These are phyloP conservation scores for Melipona quadrifasciata DNA, from an alignment of 1,140 invertebrate species.

Conservation along the genomic window DNA sequence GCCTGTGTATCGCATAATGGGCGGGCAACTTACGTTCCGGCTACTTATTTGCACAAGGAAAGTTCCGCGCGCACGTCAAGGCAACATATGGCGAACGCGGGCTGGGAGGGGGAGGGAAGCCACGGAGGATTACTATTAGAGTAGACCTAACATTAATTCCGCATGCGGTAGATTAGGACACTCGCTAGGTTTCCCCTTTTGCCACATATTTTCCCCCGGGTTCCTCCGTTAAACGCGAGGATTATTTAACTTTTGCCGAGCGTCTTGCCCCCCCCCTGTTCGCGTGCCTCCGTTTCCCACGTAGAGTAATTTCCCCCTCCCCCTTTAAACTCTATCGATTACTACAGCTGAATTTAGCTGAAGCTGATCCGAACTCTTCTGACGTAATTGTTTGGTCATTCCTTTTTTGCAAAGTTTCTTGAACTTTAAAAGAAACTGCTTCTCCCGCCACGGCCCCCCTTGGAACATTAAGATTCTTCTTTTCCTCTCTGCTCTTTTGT, in stretches of 20 bases:
- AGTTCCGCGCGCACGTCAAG: slow-evolving; percentile 68
- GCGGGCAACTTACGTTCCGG: slow-evolving; percentile 26
- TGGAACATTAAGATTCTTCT: no score
- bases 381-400: neutral
- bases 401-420: neutral
- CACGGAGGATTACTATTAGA: slow-evolving; percentile 66
- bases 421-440: no score
- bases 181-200: slow-evolving; percentile 44
- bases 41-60: slow-evolving; percentile 70
- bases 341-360: no score
- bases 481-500: no score
- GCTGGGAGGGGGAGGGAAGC: slow-evolving; percentile 48
- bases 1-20: slow-evolving; percentile 13
- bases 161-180: slow-evolving; percentile 73
- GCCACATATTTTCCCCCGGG: neutral
- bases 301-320: neutral
- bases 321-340: no score
- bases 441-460: no score
- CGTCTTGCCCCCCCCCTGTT: neutral
- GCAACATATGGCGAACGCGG: slow-evolving; percentile 27
- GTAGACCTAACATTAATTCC: slow-evolving; percentile 77
- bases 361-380: no score
- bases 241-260: neutral
- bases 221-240: neutral
- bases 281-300: neutral